Evolutionary conservation across 1,140 invertebrate genomes (phyloP), one percentile per base, ranked within the genome.

Genomic region (Hydropsyche tenuis): DNA sequence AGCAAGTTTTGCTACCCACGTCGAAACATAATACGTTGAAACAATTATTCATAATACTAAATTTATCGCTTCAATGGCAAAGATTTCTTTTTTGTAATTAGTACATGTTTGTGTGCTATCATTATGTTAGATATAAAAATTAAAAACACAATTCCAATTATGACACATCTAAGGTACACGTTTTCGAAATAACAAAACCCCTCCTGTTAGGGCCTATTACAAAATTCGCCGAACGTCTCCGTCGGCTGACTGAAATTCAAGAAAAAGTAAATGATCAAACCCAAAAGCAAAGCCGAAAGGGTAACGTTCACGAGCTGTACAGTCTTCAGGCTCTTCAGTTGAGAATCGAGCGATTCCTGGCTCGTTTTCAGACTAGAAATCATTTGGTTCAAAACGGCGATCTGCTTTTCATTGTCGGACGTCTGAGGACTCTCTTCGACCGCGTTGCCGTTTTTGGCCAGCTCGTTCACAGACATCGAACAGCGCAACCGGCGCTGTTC

Each of bases 401-500:
- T 43, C 37, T 63, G 43, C 30, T 72, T 62, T 11, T 45, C 30
- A 37, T 12, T 73, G 18, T 53, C 60, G 1, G 53, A 42, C 0
- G 42, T 22, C 18, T 30, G 56, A 7, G 37, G 3, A 18, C 11
- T 45, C 6, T 62, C 1, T 12, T 30, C 16, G 3, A 22, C 18
- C 1, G 11, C 60, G 14, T 43, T 80, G 0, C 75, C 75, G 11
- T 82, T 82, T 56, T 80, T 83, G 0, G 80, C 72, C 43, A 80
- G 18, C 6, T 81, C 81, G 9, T n/a, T n/a, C 62, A 80, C 81
- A 0, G 81, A 78, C 0, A 85, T 84, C 4, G 82, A 79, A 30
- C 85, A 86, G 73, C 84, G 84, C 0, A 86, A 76, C 7, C 84
- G 78, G 69, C 85, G 85, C 60, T 85, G 83, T 68, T 86, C 84